These are phyloP conservation scores for Passer domesticus DNA, from an alignment of 2,113 vertebrate genomes.

Conservation along the genomic window DNA sequence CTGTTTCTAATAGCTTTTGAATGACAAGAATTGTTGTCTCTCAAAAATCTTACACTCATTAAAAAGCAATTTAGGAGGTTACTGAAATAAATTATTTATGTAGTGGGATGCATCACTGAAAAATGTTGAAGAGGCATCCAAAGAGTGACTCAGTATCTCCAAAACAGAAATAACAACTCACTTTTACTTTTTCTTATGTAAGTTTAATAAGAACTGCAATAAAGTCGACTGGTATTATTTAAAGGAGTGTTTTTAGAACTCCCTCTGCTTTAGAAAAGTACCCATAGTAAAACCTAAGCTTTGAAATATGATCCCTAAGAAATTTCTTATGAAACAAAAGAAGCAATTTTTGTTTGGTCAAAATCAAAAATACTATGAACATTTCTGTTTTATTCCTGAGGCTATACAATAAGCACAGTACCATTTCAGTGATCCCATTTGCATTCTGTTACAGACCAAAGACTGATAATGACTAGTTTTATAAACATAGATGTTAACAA, in stretches of 20 bases:
- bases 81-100: background rate
- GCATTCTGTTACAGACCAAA: background rate
- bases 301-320: background rate
- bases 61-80: background rate
- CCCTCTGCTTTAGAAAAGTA: background rate
- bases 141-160: background rate
- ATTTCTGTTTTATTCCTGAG: background rate
- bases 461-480: background rate
- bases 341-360: background rate
- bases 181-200: background rate
- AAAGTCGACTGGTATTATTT: background rate
- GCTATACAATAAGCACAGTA: background rate
- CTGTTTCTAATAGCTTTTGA: background rate
- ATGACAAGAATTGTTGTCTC: background rate
- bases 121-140: conserved; percentile 3
- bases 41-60: background rate
- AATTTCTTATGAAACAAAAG: background rate
- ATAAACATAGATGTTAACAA: background rate
- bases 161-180: background rate
- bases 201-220: background rate
- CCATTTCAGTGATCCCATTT: background rate
- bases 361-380: background rate
- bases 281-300: background rate
- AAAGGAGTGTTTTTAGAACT: background rate
- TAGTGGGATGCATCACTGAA: background rate